Conservation (phyloP, 1,140 invertebrate genomes). For the Fopius arisanus region DNA sequence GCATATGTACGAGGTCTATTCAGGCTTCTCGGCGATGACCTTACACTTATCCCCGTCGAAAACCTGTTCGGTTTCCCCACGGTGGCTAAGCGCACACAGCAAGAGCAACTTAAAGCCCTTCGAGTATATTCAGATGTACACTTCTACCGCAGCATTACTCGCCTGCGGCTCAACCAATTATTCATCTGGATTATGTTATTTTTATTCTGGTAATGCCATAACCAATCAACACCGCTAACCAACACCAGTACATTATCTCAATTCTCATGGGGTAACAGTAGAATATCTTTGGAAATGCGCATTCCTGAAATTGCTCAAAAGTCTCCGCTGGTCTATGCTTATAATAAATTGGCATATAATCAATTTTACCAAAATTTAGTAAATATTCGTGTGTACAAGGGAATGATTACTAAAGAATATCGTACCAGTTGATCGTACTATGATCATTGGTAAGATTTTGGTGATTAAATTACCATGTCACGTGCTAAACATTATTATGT, state of each 20-base stretch:
- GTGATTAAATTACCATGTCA: no score
- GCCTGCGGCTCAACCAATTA: slow-evolving; percentile 63
- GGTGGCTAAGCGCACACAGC: slow-evolving; percentile 25
- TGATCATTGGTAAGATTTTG: no score
- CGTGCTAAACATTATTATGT: no score
- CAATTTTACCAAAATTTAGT: no score
- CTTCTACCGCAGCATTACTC: slow-evolving; percentile 36
- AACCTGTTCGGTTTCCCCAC: slow-evolving; percentile 60
- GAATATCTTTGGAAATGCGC: slow-evolving; percentile 29
- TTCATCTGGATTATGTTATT: slow-evolving; percentile 63
- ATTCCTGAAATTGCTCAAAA: not conserved
- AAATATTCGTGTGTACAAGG: no score
- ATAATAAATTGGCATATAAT: no score
- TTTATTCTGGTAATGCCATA: slow-evolving; percentile 42
- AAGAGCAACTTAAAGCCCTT: not conserved
- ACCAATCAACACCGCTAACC: slow-evolving; percentile 47
- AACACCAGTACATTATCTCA: slow-evolving; percentile 40
- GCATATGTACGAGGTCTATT: slow-evolving; percentile 28
- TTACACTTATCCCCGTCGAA: slow-evolving; percentile 50
- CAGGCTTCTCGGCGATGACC: slow-evolving; percentile 51
- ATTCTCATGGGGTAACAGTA: not conserved
- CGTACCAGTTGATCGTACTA: no score
- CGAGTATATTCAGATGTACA: slow-evolving; percentile 19
- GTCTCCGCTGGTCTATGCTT: no score
- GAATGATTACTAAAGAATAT: no score